Percentiles rank a stretch among this genome's conserved stretches.
Evolutionary conservation across 2,113 vertebrate genomes (phyloP).

Genomic region (Typhlomys cinereus): DNA sequence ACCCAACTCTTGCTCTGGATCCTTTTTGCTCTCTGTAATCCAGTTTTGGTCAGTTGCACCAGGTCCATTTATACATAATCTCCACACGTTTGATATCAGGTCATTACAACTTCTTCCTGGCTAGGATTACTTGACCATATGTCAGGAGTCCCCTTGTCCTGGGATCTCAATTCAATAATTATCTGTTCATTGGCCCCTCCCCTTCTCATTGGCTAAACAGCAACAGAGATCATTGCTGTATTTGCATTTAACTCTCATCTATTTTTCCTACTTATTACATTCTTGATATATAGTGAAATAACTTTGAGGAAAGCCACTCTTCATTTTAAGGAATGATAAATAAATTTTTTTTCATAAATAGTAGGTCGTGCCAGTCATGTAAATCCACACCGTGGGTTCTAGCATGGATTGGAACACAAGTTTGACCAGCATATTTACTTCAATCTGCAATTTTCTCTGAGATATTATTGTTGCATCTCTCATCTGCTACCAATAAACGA

Average conservation of each 20-base stretch:
- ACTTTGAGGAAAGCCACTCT: neutral
- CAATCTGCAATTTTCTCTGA: neutral
- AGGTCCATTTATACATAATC: neutral
- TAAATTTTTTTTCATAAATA: neutral
- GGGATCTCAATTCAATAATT: neutral
- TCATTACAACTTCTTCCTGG: neutral
- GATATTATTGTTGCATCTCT: neutral
- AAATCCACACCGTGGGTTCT: neutral
- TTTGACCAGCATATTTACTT: neutral
- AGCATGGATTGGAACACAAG: neutral
- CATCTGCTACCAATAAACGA: neutral
- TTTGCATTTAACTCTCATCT: neutral
- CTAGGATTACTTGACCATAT: neutral
- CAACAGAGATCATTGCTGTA: neutral
- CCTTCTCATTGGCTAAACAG: neutral
- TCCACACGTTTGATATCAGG: neutral
- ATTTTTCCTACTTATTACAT: neutral
- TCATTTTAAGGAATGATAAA: neutral
- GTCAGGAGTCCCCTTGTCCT: neutral
- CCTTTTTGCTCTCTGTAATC: neutral
- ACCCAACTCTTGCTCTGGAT: neutral
- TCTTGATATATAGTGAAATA: neutral
- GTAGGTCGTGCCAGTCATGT: neutral
- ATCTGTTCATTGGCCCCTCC: neutral
- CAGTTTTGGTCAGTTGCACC: neutral